Conservation (phyloP, 2,113 vertebrate species). For the Microcebus tavaratra region DNA sequence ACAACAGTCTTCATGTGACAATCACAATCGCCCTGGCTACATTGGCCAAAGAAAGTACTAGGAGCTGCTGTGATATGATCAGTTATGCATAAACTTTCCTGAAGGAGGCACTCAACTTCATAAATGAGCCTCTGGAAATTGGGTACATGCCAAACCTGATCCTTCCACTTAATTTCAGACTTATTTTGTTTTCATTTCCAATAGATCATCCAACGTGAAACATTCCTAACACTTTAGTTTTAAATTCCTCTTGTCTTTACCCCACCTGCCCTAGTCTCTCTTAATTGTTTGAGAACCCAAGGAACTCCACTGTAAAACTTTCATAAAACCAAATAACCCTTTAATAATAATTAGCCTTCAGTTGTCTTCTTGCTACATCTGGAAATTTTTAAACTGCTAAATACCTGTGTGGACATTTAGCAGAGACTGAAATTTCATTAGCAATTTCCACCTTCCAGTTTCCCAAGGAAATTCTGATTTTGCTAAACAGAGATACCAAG, state of each 20-base stretch:
- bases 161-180: background rate
- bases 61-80: fast-evolving
- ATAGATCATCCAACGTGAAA: background rate
- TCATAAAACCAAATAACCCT: background rate
- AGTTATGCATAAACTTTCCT: background rate
- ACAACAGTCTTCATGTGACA: background rate
- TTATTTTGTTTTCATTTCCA: background rate
- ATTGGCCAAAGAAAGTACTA: background rate
- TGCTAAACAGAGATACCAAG: background rate
- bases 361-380: background rate
- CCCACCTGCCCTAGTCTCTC: background rate
- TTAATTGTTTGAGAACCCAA: background rate
- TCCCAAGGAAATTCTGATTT: background rate
- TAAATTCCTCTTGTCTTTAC: background rate
- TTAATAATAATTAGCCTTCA: background rate
- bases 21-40: background rate
- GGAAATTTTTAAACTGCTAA: background rate
- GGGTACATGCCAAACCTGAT: background rate
- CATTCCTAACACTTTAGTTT: background rate
- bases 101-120: background rate
- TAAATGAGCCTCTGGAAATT: background rate
- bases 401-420: background rate
- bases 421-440: background rate
- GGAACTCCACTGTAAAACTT: background rate
- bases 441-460: background rate